phyloP scores from a whole-genome alignment of 2,888 invertebrate genomes.

The Neria commutata region DNA sequence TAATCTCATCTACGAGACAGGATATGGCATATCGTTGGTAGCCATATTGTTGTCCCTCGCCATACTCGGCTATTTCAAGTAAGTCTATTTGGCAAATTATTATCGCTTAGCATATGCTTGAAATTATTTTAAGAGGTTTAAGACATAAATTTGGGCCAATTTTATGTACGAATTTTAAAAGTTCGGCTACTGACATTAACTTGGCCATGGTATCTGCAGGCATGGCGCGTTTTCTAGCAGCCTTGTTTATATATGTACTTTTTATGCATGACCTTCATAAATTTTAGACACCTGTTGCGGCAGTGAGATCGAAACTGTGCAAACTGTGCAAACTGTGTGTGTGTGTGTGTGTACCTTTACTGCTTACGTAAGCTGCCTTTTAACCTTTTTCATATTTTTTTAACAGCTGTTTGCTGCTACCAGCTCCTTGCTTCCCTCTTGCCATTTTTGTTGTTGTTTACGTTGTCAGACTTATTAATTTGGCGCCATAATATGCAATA shows the following conservation, averaged over 20 bases:
- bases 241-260: too few species aligned
- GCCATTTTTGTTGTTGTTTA: too few species aligned
- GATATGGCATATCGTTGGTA: constrained; percentile 85
- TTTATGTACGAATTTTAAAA: neutral
- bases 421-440: too few species aligned
- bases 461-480: too few species aligned
- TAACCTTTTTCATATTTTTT: too few species aligned
- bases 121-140: too few species aligned
- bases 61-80: constrained; percentile 88
- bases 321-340: neutral
- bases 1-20: constrained; percentile 80
- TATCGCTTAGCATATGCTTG: too few species aligned
- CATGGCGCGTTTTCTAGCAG: neutral
- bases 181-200: neutral
- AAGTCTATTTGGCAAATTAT: too few species aligned
- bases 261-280: too few species aligned
- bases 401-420: too few species aligned
- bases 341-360: neutral
- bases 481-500: too few species aligned
- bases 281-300: neutral
- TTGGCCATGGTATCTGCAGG: neutral
- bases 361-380: neutral
- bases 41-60: constrained; percentile 81
- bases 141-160: neutral
- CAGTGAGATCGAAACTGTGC: too few species aligned